Evolutionary conservation across 2,797 vertebrate genomes (phyloP), one percentile per base, ranked within the genome.

Genomic region (Intellagama lesueurii): DNA sequence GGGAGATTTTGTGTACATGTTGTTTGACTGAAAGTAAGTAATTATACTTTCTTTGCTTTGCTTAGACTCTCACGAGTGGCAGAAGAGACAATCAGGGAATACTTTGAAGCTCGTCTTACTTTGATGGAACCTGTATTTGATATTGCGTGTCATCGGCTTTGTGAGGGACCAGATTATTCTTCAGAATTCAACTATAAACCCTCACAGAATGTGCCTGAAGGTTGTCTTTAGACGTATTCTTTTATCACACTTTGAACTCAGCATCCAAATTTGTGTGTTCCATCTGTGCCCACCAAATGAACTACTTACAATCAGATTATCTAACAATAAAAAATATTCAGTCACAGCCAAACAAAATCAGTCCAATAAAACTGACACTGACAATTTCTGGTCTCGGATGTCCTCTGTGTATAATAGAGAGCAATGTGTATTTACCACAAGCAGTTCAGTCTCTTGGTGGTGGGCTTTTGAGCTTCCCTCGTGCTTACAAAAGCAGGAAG

Each of bases 81-180:
- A 0, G 98, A 99, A 96, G 98, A 99, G 83, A 98, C 98, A 47
- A 98, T 99, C 95, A 97, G 97, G 92, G 96, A 97, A 0, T 99
- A 99, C 88, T 99, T 99, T 91, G 99, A 99, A 96, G 95, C 97
- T 5, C 98, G 98, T 0, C 97, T 99, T 92, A 95, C 92, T 87
- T 94, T 99, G 73, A 95, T 99, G 94, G 99, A 99, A 93, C 97
- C 98, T 0, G 93, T 99, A 85, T 99, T 99, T 91, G 98, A 99
- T 81, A 96, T 99, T 73, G 98, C 98, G 0, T 99, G 99, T 93
- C 99, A 99, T 92, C 96, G 98, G 76, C 98, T 99, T 32, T 99
- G 99, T 35, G 99, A 99, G 85, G 98, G 99, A 66, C 98, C 98
- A 0, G 98, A 99, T 93, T 99, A 99, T 90, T 98, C 98, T 66